These are phyloP conservation scores for Trypoxylon attenuatum DNA, from an alignment of 2,888 invertebrate species.

Conservation along the genomic window DNA sequence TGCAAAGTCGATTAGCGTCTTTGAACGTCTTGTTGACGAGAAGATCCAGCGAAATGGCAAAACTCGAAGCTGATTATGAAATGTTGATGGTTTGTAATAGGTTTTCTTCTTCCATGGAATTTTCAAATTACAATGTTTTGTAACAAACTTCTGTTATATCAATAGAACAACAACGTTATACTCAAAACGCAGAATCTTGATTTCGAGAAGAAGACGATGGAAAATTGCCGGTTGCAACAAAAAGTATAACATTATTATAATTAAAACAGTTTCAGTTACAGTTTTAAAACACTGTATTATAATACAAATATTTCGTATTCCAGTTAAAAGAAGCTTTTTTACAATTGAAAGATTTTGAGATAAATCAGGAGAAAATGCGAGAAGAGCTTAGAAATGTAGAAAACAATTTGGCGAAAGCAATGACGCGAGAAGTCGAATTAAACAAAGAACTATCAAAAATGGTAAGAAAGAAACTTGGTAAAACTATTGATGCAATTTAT, in stretches of 20 bases:
- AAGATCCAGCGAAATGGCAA: constrained; percentile 59
- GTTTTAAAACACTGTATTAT: not conserved
- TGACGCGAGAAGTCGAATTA: constrained; percentile 55
- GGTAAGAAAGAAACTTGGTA: constrained; percentile 38
- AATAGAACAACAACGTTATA: constrained; percentile 66
- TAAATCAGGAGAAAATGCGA: constrained; percentile 53
- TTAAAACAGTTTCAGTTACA: not conserved
- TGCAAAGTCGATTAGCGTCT: constrained; percentile 52
- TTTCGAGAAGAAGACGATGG: constrained; percentile 55
- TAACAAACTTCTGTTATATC: constrained; percentile 15
- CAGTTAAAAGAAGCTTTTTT: constrained; percentile 5
- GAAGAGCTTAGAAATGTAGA: constrained; percentile 58
- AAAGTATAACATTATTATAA: constrained; percentile 25
- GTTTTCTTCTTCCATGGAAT: not conserved
- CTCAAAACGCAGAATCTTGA: constrained; percentile 52
- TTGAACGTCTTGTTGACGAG: constrained; percentile 58
- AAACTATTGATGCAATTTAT: not conserved
- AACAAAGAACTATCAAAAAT: constrained; percentile 56
- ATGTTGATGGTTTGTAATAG: constrained; percentile 56
- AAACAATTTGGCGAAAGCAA: constrained; percentile 50
- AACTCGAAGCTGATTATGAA: constrained; percentile 63
- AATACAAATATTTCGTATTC: not conserved
- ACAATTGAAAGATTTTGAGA: constrained; percentile 57
- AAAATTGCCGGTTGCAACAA: constrained; percentile 54
- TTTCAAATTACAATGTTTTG: not conserved